Evolutionary conservation across 2,797 vertebrate species (phyloP), one percentile per base, ranked within the genome.

Genomic region (Pantherophis vulpinus): DNA sequence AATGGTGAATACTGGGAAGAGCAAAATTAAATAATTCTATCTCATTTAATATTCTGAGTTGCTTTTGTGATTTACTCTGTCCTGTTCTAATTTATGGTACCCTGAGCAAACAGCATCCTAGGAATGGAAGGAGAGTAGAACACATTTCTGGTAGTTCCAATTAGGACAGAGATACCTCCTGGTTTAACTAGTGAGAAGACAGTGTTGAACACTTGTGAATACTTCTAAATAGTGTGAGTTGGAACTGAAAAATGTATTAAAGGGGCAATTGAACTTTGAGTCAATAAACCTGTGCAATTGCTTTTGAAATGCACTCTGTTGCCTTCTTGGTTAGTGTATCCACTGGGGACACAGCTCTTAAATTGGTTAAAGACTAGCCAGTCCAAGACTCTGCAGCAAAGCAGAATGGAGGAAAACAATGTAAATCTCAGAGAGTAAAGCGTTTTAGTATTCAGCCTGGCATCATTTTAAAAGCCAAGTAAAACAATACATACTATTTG

Each of bases 391-490:
- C 42, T n/a, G 91, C 87, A 90, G 1, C n/a, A 88, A 37, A 63
- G 5, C 56, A 70, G 42, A 94, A 91, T 95, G 90, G 0, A n/a
- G 63, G 2, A 1, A 92, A 16, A 27, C 79, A 94, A 61, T 79
- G 2, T 32, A 95, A 91, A 94, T 54, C 0, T 91, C 42, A 66
- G 51, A 89, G 91, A 59, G 11, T 54, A 7, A 89, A 20, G 63
- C 55, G 25, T 87, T 4, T 93, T 86, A 60, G 9, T 90, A 59
- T 91, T 37, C 60, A 56, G 2, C 14, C 94, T 94, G 56, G 89
- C 89, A 66, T 93, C 87, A 51, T 4, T 93, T 92, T 74, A 27
- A 93, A 61, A 94, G n/a, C 32, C 61, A 92, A 95, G 8, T 63
- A 63, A 94, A 95, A 0, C 12, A 0, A 0, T n/a, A 42, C 56